Percentiles rank a stretch among this genome's conserved stretches.
phyloP scores from a whole-genome alignment of 2,888 invertebrate genomes.

The Escarpia spicata region DNA sequence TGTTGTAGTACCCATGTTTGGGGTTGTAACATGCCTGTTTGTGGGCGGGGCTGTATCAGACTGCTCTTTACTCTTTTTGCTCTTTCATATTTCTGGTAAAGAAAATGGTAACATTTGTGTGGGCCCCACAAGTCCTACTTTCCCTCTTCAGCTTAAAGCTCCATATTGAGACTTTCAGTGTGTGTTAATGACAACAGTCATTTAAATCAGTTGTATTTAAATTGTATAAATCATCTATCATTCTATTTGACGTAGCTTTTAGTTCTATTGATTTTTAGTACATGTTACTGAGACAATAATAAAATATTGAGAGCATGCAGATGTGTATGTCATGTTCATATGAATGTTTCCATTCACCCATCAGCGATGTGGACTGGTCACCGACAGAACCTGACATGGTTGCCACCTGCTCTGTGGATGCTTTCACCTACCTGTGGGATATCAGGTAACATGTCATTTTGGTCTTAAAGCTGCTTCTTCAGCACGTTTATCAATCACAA shows the following conservation, averaged over 20 bases:
- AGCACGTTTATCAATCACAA: no score
- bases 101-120: not conserved
- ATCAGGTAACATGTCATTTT: conserved; percentile 64
- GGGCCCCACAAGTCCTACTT: not conserved
- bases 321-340: not conserved
- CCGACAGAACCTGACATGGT: conserved; percentile 78
- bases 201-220: not conserved
- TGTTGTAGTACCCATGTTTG: not conserved
- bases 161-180: not conserved
- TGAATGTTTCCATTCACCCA: conserved; percentile 29
- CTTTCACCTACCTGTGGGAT: conserved; percentile 94
- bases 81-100: not conserved
- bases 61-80: not conserved
- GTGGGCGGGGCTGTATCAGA: not conserved
- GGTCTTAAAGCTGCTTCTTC: not conserved
- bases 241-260: not conserved
- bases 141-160: not conserved
- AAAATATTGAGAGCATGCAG: not conserved
- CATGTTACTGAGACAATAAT: not conserved
- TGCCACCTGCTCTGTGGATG: conserved; percentile 92
- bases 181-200: not conserved
- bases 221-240: not conserved
- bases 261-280: not conserved
- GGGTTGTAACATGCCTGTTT: not conserved
- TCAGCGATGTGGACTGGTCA: conserved; percentile 88